phyloP scores from a whole-genome alignment of 2,888 invertebrate genomes.

The Drosophila diplacantha region DNA sequence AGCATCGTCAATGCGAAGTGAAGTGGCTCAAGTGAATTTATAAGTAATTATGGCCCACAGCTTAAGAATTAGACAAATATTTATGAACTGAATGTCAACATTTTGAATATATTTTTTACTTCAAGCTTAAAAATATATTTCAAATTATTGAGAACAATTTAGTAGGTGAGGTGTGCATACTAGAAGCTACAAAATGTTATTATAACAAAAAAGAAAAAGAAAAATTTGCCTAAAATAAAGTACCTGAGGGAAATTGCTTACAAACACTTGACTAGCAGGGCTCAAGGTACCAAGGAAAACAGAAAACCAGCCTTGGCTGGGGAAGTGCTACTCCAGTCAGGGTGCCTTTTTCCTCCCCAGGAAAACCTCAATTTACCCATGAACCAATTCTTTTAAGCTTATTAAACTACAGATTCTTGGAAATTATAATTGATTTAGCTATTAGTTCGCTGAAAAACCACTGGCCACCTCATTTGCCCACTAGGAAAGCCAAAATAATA shows the following conservation, averaged over 20 bases:
- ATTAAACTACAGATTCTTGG: not conserved
- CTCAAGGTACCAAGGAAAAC: conserved; percentile 16
- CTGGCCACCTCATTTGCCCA: not conserved
- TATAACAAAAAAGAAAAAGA: no score
- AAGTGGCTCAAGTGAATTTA: conserved; percentile 32
- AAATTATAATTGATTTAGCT: conserved; percentile 26
- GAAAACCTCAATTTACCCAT: not conserved
- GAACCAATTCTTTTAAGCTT: not conserved
- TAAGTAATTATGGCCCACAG: conserved; percentile 22
- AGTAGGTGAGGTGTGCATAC: not conserved
- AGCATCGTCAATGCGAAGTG: conserved; percentile 36
- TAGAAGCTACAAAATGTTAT: not conserved
- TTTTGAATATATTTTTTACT: not conserved
- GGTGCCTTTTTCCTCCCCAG: not conserved
- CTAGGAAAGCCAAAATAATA: not conserved
- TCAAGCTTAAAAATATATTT: no score
- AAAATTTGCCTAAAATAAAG: no score
- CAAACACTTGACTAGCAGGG: conserved; percentile 1
- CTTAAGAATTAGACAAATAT: not conserved
- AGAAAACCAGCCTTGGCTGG: not conserved
- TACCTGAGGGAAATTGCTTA: not conserved
- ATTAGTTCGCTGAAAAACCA: conserved; percentile 22
- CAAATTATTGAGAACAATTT: not conserved
- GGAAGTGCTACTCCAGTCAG: not conserved
- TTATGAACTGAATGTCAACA: no score